Percentiles rank a stretch among this genome's conserved stretches.
These are phyloP conservation scores for Iphiclides podalirius DNA, from an alignment of 2,888 invertebrate genomes.

Conservation along the genomic window DNA sequence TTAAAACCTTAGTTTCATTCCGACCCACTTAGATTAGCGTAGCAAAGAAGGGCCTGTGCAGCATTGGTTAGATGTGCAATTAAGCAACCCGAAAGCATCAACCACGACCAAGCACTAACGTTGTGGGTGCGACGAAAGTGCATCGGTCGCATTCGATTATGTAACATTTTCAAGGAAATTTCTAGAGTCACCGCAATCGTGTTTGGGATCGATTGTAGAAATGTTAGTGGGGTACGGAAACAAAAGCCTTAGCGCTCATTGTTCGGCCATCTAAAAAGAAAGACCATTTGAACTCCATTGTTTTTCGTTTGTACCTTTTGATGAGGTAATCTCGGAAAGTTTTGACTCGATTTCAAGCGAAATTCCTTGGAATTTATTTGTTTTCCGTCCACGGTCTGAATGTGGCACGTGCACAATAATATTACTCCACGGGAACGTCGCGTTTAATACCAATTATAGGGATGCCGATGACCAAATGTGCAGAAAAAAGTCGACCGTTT, in stretches of 20 bases:
- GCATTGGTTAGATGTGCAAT: constrained; percentile 40
- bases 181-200: constrained; percentile 14
- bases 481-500: neutral
- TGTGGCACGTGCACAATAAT: too few species aligned
- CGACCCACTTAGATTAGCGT: constrained; percentile 52
- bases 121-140: neutral
- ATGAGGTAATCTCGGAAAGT: constrained; percentile 13
- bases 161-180: constrained; percentile 14
- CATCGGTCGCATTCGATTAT: constrained; percentile 6
- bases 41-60: constrained; percentile 26
- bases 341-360: constrained; percentile 7
- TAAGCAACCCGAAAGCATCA: constrained; percentile 8
- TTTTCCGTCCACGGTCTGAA: too few species aligned
- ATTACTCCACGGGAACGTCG: neutral
- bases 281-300: constrained; percentile 17
- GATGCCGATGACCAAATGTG: too few species aligned
- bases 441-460: too few species aligned
- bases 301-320: constrained; percentile 18
- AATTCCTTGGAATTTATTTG: too few species aligned
- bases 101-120: constrained; percentile 12
- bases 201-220: constrained; percentile 16
- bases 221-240: constrained; percentile 18
- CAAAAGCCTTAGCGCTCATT: constrained; percentile 21
- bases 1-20: constrained; percentile 63
- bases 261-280: constrained; percentile 19